These are phyloP conservation scores for Helarctos malayanus DNA, from an alignment of 2,797 vertebrate species.

Conservation along the genomic window DNA sequence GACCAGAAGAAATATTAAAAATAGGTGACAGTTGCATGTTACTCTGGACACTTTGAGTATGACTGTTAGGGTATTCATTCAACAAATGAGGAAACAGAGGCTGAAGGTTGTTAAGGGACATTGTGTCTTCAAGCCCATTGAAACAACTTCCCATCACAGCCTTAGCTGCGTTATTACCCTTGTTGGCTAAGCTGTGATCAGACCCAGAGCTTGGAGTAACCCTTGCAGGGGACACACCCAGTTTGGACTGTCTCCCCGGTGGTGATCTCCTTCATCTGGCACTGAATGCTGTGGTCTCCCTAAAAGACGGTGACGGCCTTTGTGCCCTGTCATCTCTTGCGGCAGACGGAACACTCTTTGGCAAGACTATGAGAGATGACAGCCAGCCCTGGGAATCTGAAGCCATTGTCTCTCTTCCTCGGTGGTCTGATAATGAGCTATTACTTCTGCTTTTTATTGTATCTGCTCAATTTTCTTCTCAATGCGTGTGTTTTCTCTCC, in stretches of 20 bases:
- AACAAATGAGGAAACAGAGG: background rate
- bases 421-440: background rate
- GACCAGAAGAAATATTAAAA: background rate
- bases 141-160: background rate
- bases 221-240: background rate
- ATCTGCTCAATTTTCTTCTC: background rate
- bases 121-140: background rate
- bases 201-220: background rate
- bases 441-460: background rate
- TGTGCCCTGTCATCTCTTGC: rapidly evolving
- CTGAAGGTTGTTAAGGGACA: background rate
- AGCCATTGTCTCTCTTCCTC: background rate
- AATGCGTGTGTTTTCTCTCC: background rate
- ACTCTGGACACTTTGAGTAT: background rate
- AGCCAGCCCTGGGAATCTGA: background rate
- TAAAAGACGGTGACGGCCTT: rapidly evolving
- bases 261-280: background rate
- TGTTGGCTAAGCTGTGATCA: background rate
- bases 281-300: background rate
- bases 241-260: background rate
- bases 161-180: rapidly evolving
- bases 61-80: background rate
- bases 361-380: background rate
- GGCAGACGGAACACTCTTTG: background rate
- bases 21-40: background rate